phyloP scores from a whole-genome alignment of 1,140 invertebrate species.

The Platyura marginata region DNA sequence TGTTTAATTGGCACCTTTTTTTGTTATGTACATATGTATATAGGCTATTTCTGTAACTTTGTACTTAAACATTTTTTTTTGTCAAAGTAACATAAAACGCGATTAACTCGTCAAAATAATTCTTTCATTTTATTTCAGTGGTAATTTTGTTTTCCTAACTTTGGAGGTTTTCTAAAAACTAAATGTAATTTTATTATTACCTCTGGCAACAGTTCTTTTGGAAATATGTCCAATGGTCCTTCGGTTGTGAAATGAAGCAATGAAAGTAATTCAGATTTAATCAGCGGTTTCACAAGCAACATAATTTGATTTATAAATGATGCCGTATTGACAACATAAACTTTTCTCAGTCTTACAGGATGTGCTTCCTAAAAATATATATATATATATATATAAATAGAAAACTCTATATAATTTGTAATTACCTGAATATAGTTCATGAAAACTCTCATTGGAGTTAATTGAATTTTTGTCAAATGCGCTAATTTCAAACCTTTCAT shows the following conservation, averaged over 20 bases:
- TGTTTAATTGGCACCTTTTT: no score
- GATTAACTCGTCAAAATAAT: no score
- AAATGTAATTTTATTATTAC: neutral
- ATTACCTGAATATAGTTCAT: slow-evolving; percentile 44
- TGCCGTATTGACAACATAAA: slow-evolving; percentile 36
- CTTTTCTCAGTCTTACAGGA: slow-evolving; percentile 34
- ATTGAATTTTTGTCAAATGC: slow-evolving; percentile 36
- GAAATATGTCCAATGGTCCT: slow-evolving; percentile 7
- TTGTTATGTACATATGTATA: no score
- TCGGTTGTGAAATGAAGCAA: slow-evolving; percentile 30
- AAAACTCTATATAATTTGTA: neutral
- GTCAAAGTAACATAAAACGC: no score
- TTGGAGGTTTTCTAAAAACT: neutral
- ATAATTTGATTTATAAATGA: slow-evolving; percentile 40
- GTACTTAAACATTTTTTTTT: no score
- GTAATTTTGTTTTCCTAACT: no score
- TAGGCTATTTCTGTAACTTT: no score
- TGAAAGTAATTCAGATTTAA: slow-evolving; percentile 32
- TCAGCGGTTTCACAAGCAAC: slow-evolving; percentile 34
- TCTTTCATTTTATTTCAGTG: no score
- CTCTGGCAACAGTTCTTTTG: neutral
- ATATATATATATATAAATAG: neutral
- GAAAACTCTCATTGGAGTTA: slow-evolving; percentile 35
- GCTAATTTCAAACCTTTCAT: slow-evolving; percentile 41
- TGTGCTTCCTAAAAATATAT: slow-evolving; percentile 32